These are phyloP conservation scores for Ceuthmochares aereus DNA, from an alignment of 2,113 vertebrate genomes.

Conservation along the genomic window DNA sequence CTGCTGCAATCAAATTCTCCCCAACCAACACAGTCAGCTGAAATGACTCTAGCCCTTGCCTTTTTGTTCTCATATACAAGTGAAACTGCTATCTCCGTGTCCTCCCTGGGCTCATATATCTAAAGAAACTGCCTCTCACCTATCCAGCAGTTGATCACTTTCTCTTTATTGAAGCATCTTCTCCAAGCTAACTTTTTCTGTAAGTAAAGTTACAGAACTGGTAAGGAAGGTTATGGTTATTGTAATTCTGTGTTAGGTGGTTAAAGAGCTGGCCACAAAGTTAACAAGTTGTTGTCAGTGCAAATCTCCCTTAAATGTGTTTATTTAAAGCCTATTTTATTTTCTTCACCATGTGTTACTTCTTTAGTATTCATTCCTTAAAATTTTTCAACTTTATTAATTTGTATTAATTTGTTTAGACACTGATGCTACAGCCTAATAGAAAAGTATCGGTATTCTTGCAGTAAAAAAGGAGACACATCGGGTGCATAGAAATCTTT, in stretches of 20 bases:
- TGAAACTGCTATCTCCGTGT: not conserved
- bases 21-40: not conserved
- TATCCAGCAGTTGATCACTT: not conserved
- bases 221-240: not conserved
- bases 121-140: not conserved
- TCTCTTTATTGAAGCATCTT: not conserved
- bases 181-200: not conserved
- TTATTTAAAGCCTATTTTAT: not conserved
- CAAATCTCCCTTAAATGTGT: not conserved
- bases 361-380: not conserved
- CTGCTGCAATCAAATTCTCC: not conserved
- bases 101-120: not conserved
- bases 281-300: not conserved
- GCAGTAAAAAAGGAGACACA: not conserved
- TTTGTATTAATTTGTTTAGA: not conserved
- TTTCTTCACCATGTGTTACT: not conserved
- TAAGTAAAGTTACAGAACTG: not conserved
- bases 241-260: not conserved
- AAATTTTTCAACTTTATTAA: conserved; percentile 1
- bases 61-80: not conserved
- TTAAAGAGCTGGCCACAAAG: not conserved
- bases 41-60: not conserved
- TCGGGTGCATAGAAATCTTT: not conserved
- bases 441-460: not conserved
- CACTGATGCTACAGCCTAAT: not conserved